Base-by-base conservation (phyloP, 2,888 invertebrate genomes). In the Allacma fusca region DNA sequence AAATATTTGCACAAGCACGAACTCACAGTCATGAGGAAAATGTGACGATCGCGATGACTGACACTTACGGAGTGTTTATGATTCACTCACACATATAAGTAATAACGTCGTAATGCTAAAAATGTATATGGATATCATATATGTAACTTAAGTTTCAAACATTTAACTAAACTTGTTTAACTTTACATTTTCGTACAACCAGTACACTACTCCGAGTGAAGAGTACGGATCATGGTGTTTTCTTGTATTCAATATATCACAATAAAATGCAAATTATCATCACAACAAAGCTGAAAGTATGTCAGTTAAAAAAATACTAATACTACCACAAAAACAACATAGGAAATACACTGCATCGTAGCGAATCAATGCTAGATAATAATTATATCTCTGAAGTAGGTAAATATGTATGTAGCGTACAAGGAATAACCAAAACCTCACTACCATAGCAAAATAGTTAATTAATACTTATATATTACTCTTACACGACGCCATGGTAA, bases 201-300 rank as follows among this genome's bases (percentile, higher is more conserved):
- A 64, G 24, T 40, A 62, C 34, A 34, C 62, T 62, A 24, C 24
- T 26, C 62, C 4, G 62, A 62, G 62, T 26, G 62, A 26, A 62
- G 62, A 62, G 62, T 62, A 62, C 34, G 40, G 23, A 62, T 34
- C n/a, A 29, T 77, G 57, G 1, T 44, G 26, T 72, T 77, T 65
- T 65, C 64, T 28, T 68, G 26, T 76, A 70, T 64, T 76, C n/a
- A 76, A 76, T 79, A 50, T 50, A 79, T 79, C 79, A 79, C 79
- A 79, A 76, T 75, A 71, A 79, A 76, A 79, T 79, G 76, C 79
- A 79, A 79, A 71, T 74, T 29, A 76, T 74, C 70, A 79, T 79
- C 79, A 79, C 79, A 79, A 74, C 76, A 69, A 76, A 76, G 76
- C 76, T 76, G 75, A 76, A 71, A 72, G 70, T 70, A 67, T 72